Base-by-base conservation (phyloP, 2,113 vertebrate species). In the Pelvicachromis taeniatus region DNA sequence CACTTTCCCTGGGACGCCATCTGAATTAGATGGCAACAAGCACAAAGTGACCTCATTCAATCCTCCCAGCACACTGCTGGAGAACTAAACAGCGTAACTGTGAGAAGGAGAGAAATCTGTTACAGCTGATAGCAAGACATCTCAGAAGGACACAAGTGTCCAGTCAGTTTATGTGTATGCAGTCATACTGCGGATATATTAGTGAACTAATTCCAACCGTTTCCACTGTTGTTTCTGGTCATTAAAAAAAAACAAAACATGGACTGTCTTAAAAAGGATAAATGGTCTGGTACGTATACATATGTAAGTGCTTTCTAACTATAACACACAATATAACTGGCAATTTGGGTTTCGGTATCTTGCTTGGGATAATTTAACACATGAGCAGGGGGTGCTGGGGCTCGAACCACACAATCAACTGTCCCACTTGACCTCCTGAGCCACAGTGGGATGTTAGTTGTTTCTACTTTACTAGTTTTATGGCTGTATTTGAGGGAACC, bases 41-140 rank as follows among this genome's bases (percentile, higher is more conserved):
- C 13, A 45, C 40, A 85, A 26, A 81, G 84, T 93, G 92, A 92
- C 89, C 94, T 94, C 92, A 91, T 93, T 77, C 78, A n/a, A 80
- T 90, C 68, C 77, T 89, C 86, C 70, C 42, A 82, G 84, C 79
- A 81, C 78, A 42, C 26, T 78, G 45, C 29, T 90, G 85, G 78
- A 91, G 89, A 89, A 84, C 61, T 80, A 33, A 83, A 91, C 40
- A 11, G 63, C 52, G 40, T 40, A 13, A 81, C 78, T 81, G 81
- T 91, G 80, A 11, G 54, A 79, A 77, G 80, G 58, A 77, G 55
- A 82, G 79, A 55, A 65, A 85, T 83, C 56, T 31, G 55, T 82
- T 70, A 35, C 77, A 84, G 59, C 65, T 80, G 14, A 80, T 50
- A n/a, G 23, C 6, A 23, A 53, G 19, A 45, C 82, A 61, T 78